These are phyloP conservation scores for Eilema griseolum DNA, from an alignment of 2,888 invertebrate genomes.

Conservation along the genomic window DNA sequence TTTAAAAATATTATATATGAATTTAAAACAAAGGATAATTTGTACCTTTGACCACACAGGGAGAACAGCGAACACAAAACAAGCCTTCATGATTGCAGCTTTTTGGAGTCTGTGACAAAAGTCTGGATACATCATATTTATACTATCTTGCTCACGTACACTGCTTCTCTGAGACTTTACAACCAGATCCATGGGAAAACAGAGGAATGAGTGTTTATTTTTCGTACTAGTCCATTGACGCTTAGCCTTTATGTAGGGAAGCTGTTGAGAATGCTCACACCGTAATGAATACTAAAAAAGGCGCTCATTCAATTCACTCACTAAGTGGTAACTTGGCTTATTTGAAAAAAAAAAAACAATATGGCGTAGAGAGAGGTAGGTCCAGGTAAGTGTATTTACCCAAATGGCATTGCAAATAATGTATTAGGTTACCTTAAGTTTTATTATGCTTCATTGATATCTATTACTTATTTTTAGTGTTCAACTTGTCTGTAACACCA, in stretches of 20 bases:
- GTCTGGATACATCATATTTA: conserved; percentile 60
- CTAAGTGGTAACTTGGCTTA: conserved; percentile 16
- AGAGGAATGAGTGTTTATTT: conserved; percentile 24
- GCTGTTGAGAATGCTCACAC: conserved; percentile 19
- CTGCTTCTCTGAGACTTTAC: conserved; percentile 41
- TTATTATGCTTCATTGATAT: too few species aligned
- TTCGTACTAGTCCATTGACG: conserved; percentile 50
- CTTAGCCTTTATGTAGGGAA: conserved; percentile 14
- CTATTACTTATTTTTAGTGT: too few species aligned
- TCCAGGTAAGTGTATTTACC: conserved; percentile 74
- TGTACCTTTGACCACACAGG: conserved; percentile 42
- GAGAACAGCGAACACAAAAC: conserved; percentile 55
- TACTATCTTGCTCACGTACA: conserved; percentile 53
- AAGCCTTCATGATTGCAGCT: conserved; percentile 64
- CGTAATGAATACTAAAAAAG: conserved; percentile 35
- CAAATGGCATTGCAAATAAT: conserved; percentile 68
- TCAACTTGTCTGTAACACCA: too few species aligned
- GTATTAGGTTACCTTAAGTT: conserved; percentile 37
- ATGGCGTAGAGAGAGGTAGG: conserved; percentile 72
- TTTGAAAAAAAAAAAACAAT: conserved; percentile 56
- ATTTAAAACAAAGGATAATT: not conserved
- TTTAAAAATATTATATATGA: too few species aligned
- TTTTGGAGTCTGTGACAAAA: conserved; percentile 53
- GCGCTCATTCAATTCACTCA: conserved; percentile 30
- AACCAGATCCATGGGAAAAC: conserved; percentile 29